Evolutionary conservation across 2,888 invertebrate genomes (phyloP).

Genomic region (Rotaria macrura): DNA sequence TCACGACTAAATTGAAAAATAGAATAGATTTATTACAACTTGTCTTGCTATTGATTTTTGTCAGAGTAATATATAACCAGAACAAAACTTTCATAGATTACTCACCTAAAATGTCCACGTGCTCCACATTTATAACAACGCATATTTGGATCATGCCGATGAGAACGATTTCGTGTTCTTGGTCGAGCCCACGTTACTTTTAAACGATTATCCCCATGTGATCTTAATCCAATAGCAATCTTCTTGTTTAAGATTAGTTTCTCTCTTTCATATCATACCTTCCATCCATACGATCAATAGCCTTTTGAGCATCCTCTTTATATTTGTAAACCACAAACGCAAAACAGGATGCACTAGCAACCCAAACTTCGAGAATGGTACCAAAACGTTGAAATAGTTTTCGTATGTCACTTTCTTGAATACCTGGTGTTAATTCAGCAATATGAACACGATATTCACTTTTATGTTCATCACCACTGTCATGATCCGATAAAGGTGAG

Average conservation of each 20-base stretch:
- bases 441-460: conserved; percentile 5
- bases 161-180: conserved; percentile 22
- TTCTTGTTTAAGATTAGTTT: background rate
- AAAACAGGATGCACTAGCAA: background rate
- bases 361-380: background rate
- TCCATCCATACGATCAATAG: background rate
- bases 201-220: conserved; percentile 16
- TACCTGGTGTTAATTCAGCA: background rate
- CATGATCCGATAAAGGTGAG: background rate
- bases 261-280: background rate
- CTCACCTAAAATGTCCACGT: conserved; percentile 31
- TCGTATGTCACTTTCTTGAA: background rate
- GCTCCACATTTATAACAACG: conserved; percentile 32
- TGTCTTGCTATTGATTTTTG: background rate
- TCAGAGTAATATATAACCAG: background rate
- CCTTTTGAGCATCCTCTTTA: background rate
- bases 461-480: background rate
- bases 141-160: conserved; percentile 33
- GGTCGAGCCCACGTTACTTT: conserved; percentile 30
- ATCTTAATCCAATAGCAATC: background rate
- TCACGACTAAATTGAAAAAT: background rate
- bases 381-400: background rate
- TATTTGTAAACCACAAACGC: background rate
- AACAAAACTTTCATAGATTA: background rate
- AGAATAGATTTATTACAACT: background rate